Percentiles rank a stretch among this genome's conserved stretches.
Conservation (phyloP, 53 echinoderm and acorn worm species). For the Mesocentrotus franciscanus region DNA sequence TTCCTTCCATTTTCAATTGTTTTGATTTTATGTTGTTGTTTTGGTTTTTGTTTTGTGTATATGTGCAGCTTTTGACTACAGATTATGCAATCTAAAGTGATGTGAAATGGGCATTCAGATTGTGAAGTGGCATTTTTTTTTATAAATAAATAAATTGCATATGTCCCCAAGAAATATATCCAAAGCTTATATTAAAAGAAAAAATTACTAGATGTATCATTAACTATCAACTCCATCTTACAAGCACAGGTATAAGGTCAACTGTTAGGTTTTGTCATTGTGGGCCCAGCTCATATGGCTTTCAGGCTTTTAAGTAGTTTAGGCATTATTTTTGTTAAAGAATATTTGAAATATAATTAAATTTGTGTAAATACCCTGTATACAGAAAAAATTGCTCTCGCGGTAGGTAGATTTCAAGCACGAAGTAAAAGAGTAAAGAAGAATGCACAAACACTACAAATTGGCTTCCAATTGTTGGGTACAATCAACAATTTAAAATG, state of each 20-base stretch:
- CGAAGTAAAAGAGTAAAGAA: not conserved
- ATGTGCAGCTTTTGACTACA: not conserved
- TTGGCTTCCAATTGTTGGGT: not conserved
- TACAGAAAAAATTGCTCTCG: not conserved
- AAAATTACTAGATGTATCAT: not conserved
- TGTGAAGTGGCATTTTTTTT: no score
- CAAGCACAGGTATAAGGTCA: no score
- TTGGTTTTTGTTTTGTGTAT: not conserved
- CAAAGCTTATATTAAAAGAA: not conserved
- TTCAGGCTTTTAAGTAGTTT: not conserved
- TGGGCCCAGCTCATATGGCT: not conserved
- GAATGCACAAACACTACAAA: not conserved
- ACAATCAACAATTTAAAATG: not conserved
- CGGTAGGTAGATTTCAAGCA: slow-evolving; percentile 1
- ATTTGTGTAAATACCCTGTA: slow-evolving; percentile 7
- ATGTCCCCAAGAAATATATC: not conserved
- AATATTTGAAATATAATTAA: not conserved
- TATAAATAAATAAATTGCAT: not conserved
- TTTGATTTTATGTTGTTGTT: not conserved
- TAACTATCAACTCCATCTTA: not conserved
- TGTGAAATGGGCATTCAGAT: no score
- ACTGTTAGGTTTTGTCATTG: not conserved
- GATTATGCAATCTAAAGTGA: not conserved
- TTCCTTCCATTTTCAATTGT: not conserved
- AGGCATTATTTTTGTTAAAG: not conserved